Evolutionary conservation across 2,113 vertebrate species (phyloP), one percentile per base, ranked within the genome.

Genomic region (Vulpes lagopus): DNA sequence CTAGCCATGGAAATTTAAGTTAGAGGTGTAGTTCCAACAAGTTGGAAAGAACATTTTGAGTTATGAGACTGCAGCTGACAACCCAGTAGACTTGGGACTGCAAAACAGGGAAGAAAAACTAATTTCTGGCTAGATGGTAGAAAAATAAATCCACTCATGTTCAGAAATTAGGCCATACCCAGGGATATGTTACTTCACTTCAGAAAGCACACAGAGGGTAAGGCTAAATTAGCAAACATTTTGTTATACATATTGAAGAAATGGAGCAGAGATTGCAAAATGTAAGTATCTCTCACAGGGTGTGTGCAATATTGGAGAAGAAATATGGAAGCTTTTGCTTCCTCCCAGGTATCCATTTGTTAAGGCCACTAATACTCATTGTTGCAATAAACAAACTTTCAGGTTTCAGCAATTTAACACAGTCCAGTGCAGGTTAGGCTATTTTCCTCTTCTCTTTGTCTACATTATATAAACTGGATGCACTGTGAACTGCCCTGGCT

Each of bases 81-180:
- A 49, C 2, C 6, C 69, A 51, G 27, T 1, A 60, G 43, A 51
- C 60, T 55, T 55, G 81, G 12, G 9, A 88, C 19, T 73, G 55
- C 17, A 51, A 96, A 80, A 85, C 11, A 71, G 69, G 12, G 30
- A 71, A 89, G 88, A 20, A 83, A 96, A 97, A 91, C 55, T 78
- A 83, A 83, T 84, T 94, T 78, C 69, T 84, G 55, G 62, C 35
- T 69, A 30, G 8, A 59, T 32, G 9, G 35, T 73, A 57, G 30
- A 9, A 57, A 64, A 51, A 57, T 57, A 71, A 89, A 64, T 57
- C 71, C n/a, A 84, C 19, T 71, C 57, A 59, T 22, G 16, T 80
- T 96, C 79, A 35, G 49, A 27, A 92, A 57, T 79, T n/a, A 73
- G 30, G 20, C 43, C 55, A 38, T 10, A 12, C 14, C 43, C 57